Conservation (phyloP, 2,888 invertebrate genomes). For the Achlya flavicornis region DNA sequence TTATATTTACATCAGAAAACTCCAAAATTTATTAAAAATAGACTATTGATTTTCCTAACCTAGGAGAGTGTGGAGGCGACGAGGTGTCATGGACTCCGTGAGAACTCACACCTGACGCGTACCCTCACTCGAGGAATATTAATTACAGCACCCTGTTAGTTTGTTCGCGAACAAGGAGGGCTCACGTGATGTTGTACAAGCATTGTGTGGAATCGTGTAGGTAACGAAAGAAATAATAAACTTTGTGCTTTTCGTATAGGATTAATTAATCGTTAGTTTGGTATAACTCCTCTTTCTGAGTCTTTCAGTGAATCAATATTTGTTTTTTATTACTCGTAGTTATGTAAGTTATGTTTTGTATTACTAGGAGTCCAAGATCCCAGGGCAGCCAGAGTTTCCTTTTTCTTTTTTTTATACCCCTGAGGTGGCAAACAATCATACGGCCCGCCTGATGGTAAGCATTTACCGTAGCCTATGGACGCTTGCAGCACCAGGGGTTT, state of each 20-base stretch:
- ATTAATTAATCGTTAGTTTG: neutral
- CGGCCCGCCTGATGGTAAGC: no score
- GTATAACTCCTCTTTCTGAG: no score
- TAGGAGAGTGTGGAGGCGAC: neutral
- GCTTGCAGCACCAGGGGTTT: no score
- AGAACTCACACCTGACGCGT: neutral
- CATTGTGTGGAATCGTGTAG: neutral
- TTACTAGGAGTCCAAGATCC: no score
- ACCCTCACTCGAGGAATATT: neutral
- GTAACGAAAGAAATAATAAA: neutral
- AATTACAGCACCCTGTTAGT: neutral
- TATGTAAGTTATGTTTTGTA: no score
- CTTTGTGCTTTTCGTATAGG: neutral
- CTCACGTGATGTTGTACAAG: neutral
- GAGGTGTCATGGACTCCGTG: neutral
- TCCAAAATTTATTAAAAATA: neutral
- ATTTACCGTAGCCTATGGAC: no score
- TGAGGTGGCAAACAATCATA: no score
- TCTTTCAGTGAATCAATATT: no score
- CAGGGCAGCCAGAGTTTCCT: no score
- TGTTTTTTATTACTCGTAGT: no score
- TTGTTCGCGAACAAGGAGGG: neutral
- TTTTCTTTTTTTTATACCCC: no score
- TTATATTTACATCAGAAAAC: neutral
- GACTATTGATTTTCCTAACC: neutral